Conservation (phyloP, 2,113 vertebrate species). For the Gallinago jamesoni region DNA sequence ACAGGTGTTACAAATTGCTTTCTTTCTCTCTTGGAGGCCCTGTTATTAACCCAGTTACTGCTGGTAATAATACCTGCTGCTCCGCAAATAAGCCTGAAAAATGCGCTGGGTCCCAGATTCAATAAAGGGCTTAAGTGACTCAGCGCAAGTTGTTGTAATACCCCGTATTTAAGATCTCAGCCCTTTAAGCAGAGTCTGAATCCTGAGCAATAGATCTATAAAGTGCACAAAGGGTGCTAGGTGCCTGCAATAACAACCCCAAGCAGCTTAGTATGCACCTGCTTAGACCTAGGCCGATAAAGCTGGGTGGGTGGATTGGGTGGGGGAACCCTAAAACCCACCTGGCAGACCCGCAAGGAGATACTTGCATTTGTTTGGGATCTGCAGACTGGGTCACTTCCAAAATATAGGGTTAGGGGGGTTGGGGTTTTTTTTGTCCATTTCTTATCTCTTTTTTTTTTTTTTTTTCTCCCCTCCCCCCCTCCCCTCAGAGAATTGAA, state of each 20-base stretch:
- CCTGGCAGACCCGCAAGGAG: neutral
- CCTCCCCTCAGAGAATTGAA: neutral
- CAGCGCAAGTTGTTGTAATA: neutral
- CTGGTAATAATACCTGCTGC: conserved; percentile 41
- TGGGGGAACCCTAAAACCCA: neutral
- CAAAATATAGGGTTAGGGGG: neutral
- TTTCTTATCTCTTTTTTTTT: too few species aligned
- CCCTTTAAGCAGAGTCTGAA: conserved; percentile 21
- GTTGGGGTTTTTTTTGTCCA: too few species aligned
- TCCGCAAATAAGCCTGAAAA: conserved; percentile 46
- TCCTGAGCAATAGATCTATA: conserved; percentile 17
- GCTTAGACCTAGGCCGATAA: neutral
- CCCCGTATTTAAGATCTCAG: neutral
- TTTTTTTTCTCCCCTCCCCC: too few species aligned
- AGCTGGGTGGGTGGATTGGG: neutral
- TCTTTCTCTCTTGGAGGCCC: conserved; percentile 52
- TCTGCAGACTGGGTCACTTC: neutral
- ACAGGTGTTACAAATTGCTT: conserved; percentile 56
- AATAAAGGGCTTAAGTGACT: conserved; percentile 41
- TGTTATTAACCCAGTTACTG: conserved; percentile 64
- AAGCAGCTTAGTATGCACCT: neutral
- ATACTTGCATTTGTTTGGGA: neutral
- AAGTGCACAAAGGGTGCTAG: neutral
- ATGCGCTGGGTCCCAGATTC: conserved; percentile 29
- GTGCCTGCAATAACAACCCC: neutral